Evolutionary conservation across 1,140 invertebrate genomes (phyloP).

Genomic region (Pemphigus obesinymphae): DNA sequence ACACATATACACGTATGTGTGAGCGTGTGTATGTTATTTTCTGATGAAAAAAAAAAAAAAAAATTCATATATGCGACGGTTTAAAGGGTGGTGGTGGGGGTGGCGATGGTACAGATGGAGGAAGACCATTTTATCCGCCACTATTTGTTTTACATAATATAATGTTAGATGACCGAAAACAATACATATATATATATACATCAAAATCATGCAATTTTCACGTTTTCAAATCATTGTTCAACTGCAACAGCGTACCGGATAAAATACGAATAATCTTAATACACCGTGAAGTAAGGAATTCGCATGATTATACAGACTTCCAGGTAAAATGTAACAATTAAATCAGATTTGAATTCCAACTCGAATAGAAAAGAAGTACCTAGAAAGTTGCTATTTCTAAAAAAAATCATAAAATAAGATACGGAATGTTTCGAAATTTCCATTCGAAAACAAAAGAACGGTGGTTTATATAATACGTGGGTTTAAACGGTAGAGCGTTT

Average conservation of each 20-base stretch:
- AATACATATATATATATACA: neutral
- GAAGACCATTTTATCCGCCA: slow-evolving; percentile 17
- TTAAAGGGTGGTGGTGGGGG: neutral
- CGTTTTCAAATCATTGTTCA: neutral
- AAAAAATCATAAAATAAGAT: too few relatives aligned
- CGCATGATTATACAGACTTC: too few relatives aligned
- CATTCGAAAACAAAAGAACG: too few relatives aligned
- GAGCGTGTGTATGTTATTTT: neutral
- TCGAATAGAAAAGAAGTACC: too few relatives aligned
- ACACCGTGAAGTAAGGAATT: too few relatives aligned
- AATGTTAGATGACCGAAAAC: slow-evolving; percentile 28
- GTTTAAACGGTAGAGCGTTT: too few relatives aligned
- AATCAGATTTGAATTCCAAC: too few relatives aligned
- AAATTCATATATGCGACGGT: neutral
- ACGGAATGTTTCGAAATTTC: too few relatives aligned
- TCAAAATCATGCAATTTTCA: neutral
- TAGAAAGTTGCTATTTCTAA: too few relatives aligned
- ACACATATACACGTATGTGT: neutral
- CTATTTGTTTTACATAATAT: slow-evolving; percentile 34
- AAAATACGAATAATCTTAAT: slow-evolving; percentile 12
- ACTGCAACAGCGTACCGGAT: neutral
- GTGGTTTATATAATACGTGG: too few relatives aligned
- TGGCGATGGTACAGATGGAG: neutral
- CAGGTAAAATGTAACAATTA: too few relatives aligned
- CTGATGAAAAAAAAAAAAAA: neutral